Conservation (phyloP, 2,113 vertebrate species). For the Indicator maculatus region DNA sequence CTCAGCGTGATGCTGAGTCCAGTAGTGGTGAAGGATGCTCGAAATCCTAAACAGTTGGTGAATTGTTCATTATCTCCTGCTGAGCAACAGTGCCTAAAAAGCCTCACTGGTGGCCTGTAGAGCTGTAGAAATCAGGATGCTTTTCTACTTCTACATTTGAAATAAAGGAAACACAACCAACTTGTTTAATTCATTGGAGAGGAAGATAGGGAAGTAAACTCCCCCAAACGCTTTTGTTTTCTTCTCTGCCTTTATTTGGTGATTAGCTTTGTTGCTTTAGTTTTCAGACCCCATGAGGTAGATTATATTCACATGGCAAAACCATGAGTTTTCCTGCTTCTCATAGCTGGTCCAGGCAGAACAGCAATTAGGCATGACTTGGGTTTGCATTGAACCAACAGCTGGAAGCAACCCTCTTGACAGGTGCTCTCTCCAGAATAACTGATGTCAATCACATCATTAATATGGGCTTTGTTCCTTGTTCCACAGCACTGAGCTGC, state of each 20-base stretch:
- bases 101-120: neutral
- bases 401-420: slow-evolving; percentile 8
- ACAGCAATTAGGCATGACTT: slow-evolving; percentile 40
- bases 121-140: neutral
- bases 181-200: neutral
- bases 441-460: slow-evolving; percentile 43
- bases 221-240: neutral
- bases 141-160: neutral
- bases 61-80: slow-evolving; percentile 37
- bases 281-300: neutral
- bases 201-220: neutral
- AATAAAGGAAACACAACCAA: neutral
- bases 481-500: slow-evolving; percentile 9
- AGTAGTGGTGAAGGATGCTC: neutral
- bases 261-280: neutral
- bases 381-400: neutral
- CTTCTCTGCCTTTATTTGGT: neutral
- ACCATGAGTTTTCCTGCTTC: neutral
- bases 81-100: neutral
- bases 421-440: slow-evolving; percentile 32
- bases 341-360: neutral
- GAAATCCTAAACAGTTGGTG: neutral
- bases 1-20: neutral
- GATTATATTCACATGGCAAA: neutral
- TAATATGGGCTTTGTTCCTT: slow-evolving; percentile 27